Evolutionary conservation across 2,113 vertebrate species (phyloP), one percentile per base, ranked within the genome.

Genomic region (Anolis sagrei): DNA sequence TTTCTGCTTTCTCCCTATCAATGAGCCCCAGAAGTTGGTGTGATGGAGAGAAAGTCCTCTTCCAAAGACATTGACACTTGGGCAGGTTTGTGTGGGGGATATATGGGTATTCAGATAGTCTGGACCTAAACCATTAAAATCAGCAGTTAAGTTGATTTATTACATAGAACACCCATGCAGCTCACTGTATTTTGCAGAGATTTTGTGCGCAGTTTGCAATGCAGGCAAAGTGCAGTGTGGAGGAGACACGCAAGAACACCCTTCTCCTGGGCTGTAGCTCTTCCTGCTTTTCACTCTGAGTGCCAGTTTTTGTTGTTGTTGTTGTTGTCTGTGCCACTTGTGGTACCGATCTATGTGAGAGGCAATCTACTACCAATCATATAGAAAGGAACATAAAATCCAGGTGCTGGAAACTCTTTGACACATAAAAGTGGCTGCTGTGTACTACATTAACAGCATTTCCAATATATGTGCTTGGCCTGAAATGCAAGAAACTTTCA

Each of bases 311-410:
- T 44, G 5, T 44, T n/a, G n/a, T 44, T 44, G 2, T 44, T 34
- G 19, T 32, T 34, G 27, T 21, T 66, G 13, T 25, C 58, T 29
- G 34, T 13, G 4, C 25, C 68, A 39, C 6, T 58, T 58, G 81
- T 34, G 23, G 11, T 32, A 72, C 49, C 48, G 11, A 21, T 82
- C 4, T 27, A 23, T 27, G 19, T 21, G 21, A 54, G 66, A 34
- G n/a, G 14, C 7, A 39, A 34, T 8, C 10, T 16, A 19, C 89
- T 27, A 91, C 96, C 93, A 95, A 95, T 95, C 93, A 95, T 95
- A 96, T 94, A 94, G 93, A 95, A 95, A 95, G 94, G 95, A 93
- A 95, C 95, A 96, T 93, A 94, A 95, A 95, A 96, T 94, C 89
- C 93, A 93, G 94, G 93, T 95, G 92, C 93, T 95, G 93, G 34